Base-by-base conservation (phyloP, 92 coral and sea anemone species). In the Parazoanthus swiftii region DNA sequence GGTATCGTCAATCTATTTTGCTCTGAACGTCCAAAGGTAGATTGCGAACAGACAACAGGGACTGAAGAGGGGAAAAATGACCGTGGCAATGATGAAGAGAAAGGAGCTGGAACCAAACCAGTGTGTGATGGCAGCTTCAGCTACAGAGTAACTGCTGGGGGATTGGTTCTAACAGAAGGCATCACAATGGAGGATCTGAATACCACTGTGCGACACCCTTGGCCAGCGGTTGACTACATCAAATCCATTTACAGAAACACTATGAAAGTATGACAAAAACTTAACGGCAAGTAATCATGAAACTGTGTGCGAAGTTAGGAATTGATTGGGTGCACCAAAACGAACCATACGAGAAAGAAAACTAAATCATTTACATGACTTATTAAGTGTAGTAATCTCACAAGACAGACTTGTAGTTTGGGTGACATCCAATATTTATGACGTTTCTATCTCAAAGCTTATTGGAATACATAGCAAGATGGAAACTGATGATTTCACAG, bases 181-280 rank as follows among this genome's bases (percentile, higher is more conserved):
- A 67, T 91, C 73, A 76, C 93, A 9, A 89, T 39, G 37, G 93
- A 91, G 36, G 92, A 74, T 43, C 81, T 91, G 75, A 85, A 70
- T n/a, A 78, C 26, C 73, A 29, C 51, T n/a, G 89, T 89, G 56
- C 58, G 92, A 76, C 89, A 89, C 42, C 93, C 93, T 21, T 91
- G 93, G 93, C 93, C 93, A 74, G 93, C 93, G 26, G 80, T 91
- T 42, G 93, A 91, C 85, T 67, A 91, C 89, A 91, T 91, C 86
- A 89, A 84, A 50, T 91, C 93, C 65, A 91, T 91, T 43, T 91
- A 91, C 85, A 75, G 93, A 85, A 91, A 91, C 92, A 91, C 93
- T 25, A 91, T 91, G 93, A 91, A 91, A 77, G 86, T 29, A 46
- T 91, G 93, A 91, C 93, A 77, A 66, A 91, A 80, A 67, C 89